Percentiles rank a stretch among this genome's conserved stretches.
Conservation (phyloP, 2,113 vertebrate genomes). For the Paracyprichromis sp. region DNA sequence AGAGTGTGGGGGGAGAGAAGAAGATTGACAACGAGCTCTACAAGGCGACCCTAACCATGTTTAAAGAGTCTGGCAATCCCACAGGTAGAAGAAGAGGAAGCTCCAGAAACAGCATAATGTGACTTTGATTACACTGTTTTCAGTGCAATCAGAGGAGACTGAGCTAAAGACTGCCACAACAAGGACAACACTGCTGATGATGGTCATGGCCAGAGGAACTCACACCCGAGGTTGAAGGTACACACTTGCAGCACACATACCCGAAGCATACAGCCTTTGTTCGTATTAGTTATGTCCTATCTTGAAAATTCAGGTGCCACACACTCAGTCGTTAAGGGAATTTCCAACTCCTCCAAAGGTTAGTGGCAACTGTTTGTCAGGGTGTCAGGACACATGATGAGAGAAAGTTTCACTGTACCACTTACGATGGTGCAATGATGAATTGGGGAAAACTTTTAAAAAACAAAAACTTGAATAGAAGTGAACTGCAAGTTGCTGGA, state of each 20-base stretch:
- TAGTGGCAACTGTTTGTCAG: not conserved
- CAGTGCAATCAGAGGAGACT: not conserved
- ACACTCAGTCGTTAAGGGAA: not conserved
- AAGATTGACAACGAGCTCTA: not conserved
- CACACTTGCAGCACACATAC: not conserved
- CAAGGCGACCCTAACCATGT: not conserved
- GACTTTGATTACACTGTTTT: accelerated
- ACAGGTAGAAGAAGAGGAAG: not conserved
- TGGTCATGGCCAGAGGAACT: not conserved
- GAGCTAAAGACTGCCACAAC: not conserved
- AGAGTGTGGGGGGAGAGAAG: not conserved
- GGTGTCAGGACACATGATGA: not conserved
- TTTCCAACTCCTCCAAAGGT: not conserved
- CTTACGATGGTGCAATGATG: not conserved
- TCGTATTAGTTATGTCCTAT: accelerated
- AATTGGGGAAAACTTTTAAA: not conserved
- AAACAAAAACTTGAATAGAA: not conserved
- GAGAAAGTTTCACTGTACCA: accelerated
- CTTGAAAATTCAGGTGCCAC: not conserved
- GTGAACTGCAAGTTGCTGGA: not conserved
- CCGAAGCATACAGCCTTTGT: accelerated
- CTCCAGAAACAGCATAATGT: not conserved
- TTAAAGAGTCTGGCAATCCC: not conserved
- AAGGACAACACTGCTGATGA: not conserved
- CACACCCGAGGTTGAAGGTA: not conserved